A percentile compares a stretch with the other conserved stretches of the same genome.
phyloP scores from a whole-genome alignment of 2,888 invertebrate species.

The Macaria liturata region DNA sequence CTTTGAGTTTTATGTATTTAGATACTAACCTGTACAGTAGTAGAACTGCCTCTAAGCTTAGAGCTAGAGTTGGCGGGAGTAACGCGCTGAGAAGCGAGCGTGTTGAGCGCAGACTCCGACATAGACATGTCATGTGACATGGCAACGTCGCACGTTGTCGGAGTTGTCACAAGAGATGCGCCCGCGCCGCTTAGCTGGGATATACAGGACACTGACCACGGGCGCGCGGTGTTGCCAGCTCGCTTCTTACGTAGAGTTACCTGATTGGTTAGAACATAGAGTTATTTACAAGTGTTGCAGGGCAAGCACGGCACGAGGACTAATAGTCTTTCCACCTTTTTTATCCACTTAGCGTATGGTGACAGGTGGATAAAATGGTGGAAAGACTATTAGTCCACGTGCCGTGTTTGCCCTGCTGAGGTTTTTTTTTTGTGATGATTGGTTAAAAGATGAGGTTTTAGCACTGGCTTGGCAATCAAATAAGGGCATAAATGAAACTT shows the following conservation, averaged over 20 bases:
- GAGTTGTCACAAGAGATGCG: conserved; percentile 69
- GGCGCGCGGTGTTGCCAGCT: conserved; percentile 84
- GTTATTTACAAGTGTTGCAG: not conserved
- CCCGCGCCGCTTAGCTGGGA: conserved; percentile 86
- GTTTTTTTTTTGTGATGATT: too few relatives aligned
- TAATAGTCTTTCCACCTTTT: too few relatives aligned
- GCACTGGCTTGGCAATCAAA: too few relatives aligned
- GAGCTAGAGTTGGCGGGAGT: conserved; percentile 71
- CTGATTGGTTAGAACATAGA: conserved; percentile 21
- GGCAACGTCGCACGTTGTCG: conserved; percentile 61
- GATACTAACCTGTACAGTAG: conserved; percentile 70
- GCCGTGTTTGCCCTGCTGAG: too few relatives aligned
- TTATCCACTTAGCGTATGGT: too few relatives aligned
- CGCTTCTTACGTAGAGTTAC: conserved; percentile 84
- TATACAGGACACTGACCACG: conserved; percentile 95
- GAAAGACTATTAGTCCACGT: too few relatives aligned
- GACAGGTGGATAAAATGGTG: too few relatives aligned
- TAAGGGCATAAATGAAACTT: too few relatives aligned
- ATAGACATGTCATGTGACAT: conserved; percentile 89
- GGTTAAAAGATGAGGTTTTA: too few relatives aligned
- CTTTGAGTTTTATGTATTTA: too few relatives aligned
- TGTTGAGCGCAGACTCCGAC: conserved; percentile 94
- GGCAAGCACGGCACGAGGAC: too few relatives aligned
- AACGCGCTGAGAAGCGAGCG: conserved; percentile 82
- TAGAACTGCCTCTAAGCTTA: conserved; percentile 75